phyloP scores from a whole-genome alignment of 1,140 invertebrate species.

The Anagrus nilaparvatae region DNA sequence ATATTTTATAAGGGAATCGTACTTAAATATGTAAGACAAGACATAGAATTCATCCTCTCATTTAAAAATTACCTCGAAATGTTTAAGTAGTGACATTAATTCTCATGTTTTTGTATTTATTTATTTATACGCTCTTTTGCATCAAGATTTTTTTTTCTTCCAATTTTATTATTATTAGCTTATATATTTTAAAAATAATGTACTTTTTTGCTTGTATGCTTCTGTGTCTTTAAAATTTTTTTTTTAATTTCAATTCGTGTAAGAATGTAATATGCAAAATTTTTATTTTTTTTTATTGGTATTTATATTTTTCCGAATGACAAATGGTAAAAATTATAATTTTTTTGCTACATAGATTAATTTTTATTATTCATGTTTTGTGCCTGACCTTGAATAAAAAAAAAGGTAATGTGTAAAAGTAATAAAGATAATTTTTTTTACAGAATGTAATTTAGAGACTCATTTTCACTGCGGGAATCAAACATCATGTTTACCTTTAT shows the following conservation, averaged over 20 bases:
- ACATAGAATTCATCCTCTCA: too few species aligned
- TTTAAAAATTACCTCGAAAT: too few species aligned
- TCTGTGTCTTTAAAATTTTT: too few species aligned
- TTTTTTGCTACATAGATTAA: conserved; percentile 8
- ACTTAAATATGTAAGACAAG: too few species aligned
- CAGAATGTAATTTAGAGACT: conserved; percentile 57
- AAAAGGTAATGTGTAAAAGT: too few species aligned
- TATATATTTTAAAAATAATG: too few species aligned
- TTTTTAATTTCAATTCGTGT: too few species aligned
- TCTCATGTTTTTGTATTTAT: conserved; percentile 29
- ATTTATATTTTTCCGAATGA: conserved; percentile 1
- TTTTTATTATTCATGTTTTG: too few species aligned
- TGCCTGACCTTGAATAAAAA: too few species aligned
- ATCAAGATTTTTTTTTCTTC: not conserved
- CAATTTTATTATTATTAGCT: too few species aligned
- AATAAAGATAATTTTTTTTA: conserved; percentile 28
- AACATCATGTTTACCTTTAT: conserved; percentile 61
- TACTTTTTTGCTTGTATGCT: conserved; percentile 21
- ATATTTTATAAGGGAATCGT: too few species aligned
- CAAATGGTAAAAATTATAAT: conserved; percentile 11
- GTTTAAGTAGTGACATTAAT: conserved; percentile 4
- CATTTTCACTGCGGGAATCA: conserved; percentile 68
- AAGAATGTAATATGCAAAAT: not conserved
- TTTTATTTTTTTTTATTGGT: not conserved
- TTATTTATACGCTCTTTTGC: not conserved